Percentiles rank a stretch among this genome's conserved stretches.
Evolutionary conservation across 35 echinoderm and acorn worm species (phyloP).

Genomic region (Apostichopus californicus): DNA sequence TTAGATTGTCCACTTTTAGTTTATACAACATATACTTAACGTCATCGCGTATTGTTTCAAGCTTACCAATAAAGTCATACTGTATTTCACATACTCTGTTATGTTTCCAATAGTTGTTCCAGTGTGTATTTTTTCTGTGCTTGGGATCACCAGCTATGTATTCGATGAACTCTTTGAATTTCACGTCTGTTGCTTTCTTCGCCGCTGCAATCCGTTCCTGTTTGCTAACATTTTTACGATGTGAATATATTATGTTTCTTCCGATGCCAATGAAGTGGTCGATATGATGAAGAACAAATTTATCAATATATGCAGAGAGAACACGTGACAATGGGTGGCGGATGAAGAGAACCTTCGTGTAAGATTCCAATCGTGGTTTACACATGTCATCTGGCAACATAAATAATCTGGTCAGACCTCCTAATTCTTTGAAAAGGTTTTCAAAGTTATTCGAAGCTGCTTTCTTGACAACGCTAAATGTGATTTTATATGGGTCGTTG

Average conservation of each 20-base stretch:
- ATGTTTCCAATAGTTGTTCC: constrained; percentile 42
- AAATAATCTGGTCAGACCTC: not conserved
- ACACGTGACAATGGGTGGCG: constrained; percentile 30
- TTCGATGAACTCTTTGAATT: constrained; percentile 20
- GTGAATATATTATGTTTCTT: not conserved
- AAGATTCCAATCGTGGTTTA: not conserved
- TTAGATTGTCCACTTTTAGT: not conserved
- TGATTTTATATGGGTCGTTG: constrained; percentile 11
- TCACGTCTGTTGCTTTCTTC: not conserved
- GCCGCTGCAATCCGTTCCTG: not conserved
- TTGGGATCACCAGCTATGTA: not conserved
- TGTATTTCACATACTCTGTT: constrained; percentile 41
- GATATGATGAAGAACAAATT: constrained; percentile 45
- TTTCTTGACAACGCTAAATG: constrained; percentile 34
- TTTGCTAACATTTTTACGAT: not conserved
- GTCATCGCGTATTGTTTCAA: constrained; percentile 41
- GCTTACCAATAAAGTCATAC: constrained; percentile 47
- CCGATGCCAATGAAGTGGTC: constrained; percentile 39
- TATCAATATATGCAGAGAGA: constrained; percentile 45
- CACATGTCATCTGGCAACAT: not conserved
- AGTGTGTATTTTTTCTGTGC: constrained; percentile 5
- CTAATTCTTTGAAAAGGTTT: constrained; percentile 23
- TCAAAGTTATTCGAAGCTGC: constrained; percentile 35
- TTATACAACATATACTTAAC: constrained; percentile 23
- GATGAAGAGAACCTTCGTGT: constrained; percentile 18